Conservation (phyloP, 2,888 invertebrate species). For the Rhodophaea formosa region DNA sequence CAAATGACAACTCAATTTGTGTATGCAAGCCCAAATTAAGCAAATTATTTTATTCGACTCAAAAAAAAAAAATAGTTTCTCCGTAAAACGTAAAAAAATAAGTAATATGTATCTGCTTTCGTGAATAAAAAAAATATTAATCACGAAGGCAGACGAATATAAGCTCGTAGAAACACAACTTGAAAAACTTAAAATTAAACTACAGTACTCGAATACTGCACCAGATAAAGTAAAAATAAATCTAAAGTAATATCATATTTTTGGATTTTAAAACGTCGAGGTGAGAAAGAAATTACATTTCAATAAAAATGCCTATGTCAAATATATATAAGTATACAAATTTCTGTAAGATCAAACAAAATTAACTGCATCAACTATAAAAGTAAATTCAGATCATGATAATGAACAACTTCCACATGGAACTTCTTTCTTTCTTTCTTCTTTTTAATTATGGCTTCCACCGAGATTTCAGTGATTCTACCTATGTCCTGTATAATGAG, state of each 20-base stretch:
- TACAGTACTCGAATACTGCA: slow-evolving; percentile 48
- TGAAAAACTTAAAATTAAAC: slow-evolving; percentile 25
- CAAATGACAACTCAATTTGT: no score
- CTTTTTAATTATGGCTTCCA: no score
- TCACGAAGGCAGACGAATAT: not conserved
- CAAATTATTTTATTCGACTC: no score
- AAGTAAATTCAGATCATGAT: not conserved
- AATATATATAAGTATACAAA: not conserved
- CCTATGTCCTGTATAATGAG: no score
- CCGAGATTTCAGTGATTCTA: no score
- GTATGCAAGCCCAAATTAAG: no score
- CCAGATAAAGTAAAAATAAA: slow-evolving; percentile 39
- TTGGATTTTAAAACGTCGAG: slow-evolving; percentile 31
- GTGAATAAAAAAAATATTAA: no score
- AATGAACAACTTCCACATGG: not conserved
- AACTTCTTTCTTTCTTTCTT: no score
- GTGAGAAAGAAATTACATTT: slow-evolving; percentile 7
- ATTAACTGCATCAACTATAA: not conserved
- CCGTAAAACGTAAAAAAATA: no score
- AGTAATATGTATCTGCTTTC: no score
- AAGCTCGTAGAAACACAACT: slow-evolving; percentile 18
- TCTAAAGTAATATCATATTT: slow-evolving; percentile 42
- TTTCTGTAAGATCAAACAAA: not conserved
- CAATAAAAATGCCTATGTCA: not conserved
- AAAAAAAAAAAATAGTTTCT: no score